Conservation (phyloP, 2,797 vertebrate species). For the Streptopelia turtur region DNA sequence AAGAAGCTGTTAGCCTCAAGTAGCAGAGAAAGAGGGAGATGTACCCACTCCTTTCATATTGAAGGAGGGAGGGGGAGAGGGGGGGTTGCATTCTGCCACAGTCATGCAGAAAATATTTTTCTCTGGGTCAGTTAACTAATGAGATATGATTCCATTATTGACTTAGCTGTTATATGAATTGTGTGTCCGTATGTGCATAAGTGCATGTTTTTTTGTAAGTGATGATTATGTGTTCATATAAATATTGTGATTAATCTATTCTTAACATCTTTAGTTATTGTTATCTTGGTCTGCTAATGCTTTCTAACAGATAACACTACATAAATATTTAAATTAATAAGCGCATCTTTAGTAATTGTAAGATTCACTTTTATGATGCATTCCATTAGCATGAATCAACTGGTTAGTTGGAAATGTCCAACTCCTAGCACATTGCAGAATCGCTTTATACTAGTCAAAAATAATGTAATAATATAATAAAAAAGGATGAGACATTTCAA, state of each 20-base stretch:
- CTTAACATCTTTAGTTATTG: background rate
- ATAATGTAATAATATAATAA: background rate
- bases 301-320: background rate
- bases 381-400: background rate
- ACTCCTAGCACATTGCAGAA: background rate
- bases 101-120: conserved; percentile 12
- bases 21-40: too few relatives aligned
- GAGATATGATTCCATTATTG: background rate
- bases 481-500: background rate
- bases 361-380: background rate
- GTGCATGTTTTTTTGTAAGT: background rate
- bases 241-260: background rate
- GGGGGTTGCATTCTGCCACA: too few relatives aligned
- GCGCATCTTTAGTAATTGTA: background rate
- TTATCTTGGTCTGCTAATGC: background rate
- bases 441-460: background rate
- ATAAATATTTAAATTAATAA: background rate
- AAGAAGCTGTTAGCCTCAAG: too few relatives aligned
- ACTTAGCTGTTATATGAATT: background rate
- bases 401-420: background rate
- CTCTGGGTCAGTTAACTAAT: conserved; percentile 3
- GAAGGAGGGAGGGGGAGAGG: too few relatives aligned
- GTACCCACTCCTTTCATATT: too few relatives aligned
- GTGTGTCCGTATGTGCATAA: background rate
- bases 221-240: background rate